These are phyloP conservation scores for Hesperophylax magnus DNA, from an alignment of 1,140 invertebrate genomes.

Conservation along the genomic window DNA sequence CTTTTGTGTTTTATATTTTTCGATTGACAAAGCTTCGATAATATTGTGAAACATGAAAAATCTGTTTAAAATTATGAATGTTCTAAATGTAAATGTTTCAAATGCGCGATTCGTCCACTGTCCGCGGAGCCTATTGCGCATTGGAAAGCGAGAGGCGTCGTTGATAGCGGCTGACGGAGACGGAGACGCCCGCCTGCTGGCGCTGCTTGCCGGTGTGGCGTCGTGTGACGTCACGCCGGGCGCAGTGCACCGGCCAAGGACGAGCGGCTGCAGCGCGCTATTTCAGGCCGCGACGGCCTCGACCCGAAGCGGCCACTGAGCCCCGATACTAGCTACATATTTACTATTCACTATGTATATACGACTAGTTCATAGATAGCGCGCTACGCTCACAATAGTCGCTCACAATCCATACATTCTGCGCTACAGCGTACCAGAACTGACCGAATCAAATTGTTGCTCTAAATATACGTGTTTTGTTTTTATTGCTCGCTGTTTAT, in stretches of 20 bases:
- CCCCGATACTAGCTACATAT: not conserved
- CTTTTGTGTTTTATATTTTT: too few relatives aligned
- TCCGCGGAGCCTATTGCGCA: constrained; percentile 4
- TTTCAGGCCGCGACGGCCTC: constrained; percentile 15
- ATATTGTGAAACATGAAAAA: too few relatives aligned
- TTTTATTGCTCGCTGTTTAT: too few relatives aligned
- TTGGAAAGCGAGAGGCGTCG: constrained; percentile 17
- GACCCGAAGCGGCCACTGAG: constrained; percentile 24
- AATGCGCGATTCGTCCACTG: not conserved
- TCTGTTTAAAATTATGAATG: too few relatives aligned
- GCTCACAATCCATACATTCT: too few relatives aligned
- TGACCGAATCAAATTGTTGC: too few relatives aligned
- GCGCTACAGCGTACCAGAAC: too few relatives aligned
- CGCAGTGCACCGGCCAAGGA: constrained; percentile 37
- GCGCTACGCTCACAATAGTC: too few relatives aligned
- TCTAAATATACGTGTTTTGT: too few relatives aligned
- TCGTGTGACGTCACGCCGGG: constrained; percentile 29
- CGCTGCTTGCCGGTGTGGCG: not conserved
- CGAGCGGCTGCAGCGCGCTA: constrained; percentile 25
- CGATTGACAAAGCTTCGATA: too few relatives aligned
- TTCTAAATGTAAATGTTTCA: not conserved
- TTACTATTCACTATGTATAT: too few relatives aligned
- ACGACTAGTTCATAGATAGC: too few relatives aligned
- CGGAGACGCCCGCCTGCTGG: not conserved
- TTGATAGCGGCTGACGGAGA: not conserved